These are phyloP conservation scores for Acanthacorydalis orientalis DNA, from an alignment of 2,888 invertebrate species.

Conservation along the genomic window DNA sequence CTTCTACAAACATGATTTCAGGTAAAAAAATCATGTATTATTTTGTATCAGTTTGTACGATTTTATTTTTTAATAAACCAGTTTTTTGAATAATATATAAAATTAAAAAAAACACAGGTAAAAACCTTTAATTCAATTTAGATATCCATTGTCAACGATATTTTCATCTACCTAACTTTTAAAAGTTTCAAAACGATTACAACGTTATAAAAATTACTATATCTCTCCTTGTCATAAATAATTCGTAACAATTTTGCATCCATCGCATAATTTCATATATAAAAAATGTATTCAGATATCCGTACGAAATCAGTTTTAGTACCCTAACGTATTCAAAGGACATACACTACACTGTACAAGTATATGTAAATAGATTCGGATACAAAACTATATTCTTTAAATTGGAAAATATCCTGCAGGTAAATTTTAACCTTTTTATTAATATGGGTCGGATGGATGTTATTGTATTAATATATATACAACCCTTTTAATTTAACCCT, in stretches of 20 bases:
- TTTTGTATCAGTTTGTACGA: too few species aligned
- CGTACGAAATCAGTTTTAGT: not conserved
- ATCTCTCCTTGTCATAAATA: too few species aligned
- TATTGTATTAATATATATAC: not conserved
- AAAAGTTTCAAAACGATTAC: too few species aligned
- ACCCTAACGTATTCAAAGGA: not conserved
- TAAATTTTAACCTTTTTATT: not conserved
- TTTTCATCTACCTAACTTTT: too few species aligned
- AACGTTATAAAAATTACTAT: too few species aligned
- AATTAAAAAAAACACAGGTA: too few species aligned
- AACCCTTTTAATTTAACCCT: constrained; percentile 6
- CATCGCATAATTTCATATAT: not conserved
- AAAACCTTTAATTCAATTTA: too few species aligned
- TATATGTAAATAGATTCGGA: not conserved
- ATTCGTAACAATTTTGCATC: not conserved
- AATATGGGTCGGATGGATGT: not conserved
- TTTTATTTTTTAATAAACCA: too few species aligned
- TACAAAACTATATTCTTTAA: not conserved
- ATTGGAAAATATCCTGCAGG: not conserved
- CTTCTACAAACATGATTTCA: too few species aligned
- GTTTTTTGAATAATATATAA: too few species aligned
- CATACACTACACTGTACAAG: not conserved
- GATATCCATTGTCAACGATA: too few species aligned
- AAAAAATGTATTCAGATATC: not conserved
- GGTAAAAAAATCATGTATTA: too few species aligned